phyloP scores from a whole-genome alignment of 2,113 vertebrate species.

The Oreocharis arfaki region DNA sequence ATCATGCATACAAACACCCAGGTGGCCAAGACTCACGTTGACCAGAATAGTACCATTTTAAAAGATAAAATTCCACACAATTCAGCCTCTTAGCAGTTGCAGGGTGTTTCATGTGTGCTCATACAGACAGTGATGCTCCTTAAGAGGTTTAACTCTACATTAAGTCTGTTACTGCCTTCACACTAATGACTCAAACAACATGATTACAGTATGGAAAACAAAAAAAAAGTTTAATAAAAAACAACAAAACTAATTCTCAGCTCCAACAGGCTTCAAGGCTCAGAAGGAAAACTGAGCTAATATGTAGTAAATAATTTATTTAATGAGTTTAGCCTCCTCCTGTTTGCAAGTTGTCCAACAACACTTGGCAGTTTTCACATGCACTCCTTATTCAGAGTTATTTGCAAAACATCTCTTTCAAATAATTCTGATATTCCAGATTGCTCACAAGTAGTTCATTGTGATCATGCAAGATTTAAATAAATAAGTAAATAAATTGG shows the following conservation, averaged over 20 bases:
- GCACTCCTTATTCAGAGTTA: not conserved
- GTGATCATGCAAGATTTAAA: not conserved
- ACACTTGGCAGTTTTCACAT: not conserved
- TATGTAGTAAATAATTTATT: not conserved
- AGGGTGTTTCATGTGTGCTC: not conserved
- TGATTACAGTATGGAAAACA: not conserved
- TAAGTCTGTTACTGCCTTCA: not conserved
- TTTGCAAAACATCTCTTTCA: conserved; percentile 9
- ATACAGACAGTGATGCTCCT: not conserved
- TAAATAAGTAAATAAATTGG: not conserved
- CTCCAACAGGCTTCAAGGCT: not conserved
- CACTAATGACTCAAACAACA: not conserved
- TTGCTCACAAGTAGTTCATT: not conserved
- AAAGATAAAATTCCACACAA: not conserved
- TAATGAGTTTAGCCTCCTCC: not conserved
- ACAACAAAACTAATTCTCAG: not conserved
- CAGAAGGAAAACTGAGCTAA: not conserved
- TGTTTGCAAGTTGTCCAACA: not conserved
- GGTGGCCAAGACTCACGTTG: not conserved
- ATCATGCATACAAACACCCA: not conserved
- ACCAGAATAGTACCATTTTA: not conserved
- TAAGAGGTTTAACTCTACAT: not conserved
- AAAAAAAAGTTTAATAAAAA: not conserved
- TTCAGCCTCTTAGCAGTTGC: not conserved
- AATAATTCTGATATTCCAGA: not conserved